Conservation (phyloP, 2,797 vertebrate species). For the Rachycentron canadum region DNA sequence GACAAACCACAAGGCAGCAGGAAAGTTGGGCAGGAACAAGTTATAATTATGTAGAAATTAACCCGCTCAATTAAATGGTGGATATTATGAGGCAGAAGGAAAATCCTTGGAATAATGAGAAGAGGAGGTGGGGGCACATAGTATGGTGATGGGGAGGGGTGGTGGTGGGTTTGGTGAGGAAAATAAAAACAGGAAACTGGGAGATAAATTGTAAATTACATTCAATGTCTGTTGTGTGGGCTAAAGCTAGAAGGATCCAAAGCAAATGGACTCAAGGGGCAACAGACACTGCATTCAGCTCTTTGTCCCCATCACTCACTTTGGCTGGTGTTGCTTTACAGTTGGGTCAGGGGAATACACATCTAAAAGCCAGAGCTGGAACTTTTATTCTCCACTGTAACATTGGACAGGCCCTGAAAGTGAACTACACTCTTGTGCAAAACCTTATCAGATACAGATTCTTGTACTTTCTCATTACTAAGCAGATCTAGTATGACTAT, state of each 20-base stretch:
- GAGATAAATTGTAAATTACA: constrained; percentile 73
- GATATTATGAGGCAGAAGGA: constrained; percentile 48
- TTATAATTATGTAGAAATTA: constrained; percentile 33
- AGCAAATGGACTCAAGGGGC: constrained; percentile 62
- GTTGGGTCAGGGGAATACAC: constrained; percentile 52
- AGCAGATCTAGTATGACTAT: neutral
- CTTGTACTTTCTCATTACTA: neutral
- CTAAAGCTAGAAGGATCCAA: constrained; percentile 22
- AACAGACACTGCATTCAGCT: constrained; percentile 47
- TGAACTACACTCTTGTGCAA: constrained; percentile 11
- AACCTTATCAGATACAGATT: constrained; percentile 9
- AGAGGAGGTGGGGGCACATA: neutral
- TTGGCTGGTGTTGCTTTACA: constrained; percentile 79
- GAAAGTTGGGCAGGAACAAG: constrained; percentile 40
- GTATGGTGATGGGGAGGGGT: constrained; percentile 35
- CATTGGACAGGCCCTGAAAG: neutral
- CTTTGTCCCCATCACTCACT: constrained; percentile 69
- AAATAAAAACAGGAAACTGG: constrained; percentile 68
- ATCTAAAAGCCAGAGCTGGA: constrained; percentile 36
- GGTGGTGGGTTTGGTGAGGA: constrained; percentile 32
- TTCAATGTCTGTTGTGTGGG: constrained; percentile 74
- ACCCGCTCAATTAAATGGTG: constrained; percentile 51
- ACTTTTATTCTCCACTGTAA: constrained; percentile 20
- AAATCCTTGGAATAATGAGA: constrained; percentile 49
- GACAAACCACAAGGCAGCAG: constrained; percentile 46